These are phyloP conservation scores for Laterallus jamaicensis DNA, from an alignment of 2,113 vertebrate genomes.

Conservation along the genomic window DNA sequence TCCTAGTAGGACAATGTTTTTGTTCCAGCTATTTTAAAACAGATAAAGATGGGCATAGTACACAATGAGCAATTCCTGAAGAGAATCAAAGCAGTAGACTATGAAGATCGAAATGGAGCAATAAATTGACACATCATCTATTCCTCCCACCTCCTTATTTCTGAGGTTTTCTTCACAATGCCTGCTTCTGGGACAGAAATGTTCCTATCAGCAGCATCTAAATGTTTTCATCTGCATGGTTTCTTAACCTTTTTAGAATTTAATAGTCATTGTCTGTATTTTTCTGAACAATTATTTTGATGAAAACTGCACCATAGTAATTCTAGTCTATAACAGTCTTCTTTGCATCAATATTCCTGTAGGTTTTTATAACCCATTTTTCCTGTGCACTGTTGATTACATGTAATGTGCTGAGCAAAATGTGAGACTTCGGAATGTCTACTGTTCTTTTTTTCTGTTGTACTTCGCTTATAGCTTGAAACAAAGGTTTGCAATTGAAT, in stretches of 20 bases:
- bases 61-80: not conserved
- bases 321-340: constrained; percentile 54
- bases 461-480: constrained; percentile 63
- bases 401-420: constrained; percentile 37
- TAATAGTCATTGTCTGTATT: not conserved
- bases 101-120: not conserved
- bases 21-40: not conserved
- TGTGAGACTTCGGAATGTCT: constrained; percentile 8
- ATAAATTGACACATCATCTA: not conserved
- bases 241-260: not conserved
- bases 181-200: not conserved
- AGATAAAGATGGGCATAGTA: not conserved
- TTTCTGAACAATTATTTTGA: constrained; percentile 51
- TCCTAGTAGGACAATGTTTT: not conserved
- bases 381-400: constrained; percentile 23
- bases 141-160: not conserved
- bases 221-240: not conserved
- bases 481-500: constrained; percentile 60
- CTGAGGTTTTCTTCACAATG: not conserved
- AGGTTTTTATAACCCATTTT: constrained; percentile 60
- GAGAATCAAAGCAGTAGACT: not conserved
- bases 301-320: constrained; percentile 50
- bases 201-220: not conserved
- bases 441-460: not conserved
- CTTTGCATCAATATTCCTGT: constrained; percentile 3